These are phyloP conservation scores for Elmis aenea DNA, from an alignment of 2,888 invertebrate genomes.

Conservation along the genomic window DNA sequence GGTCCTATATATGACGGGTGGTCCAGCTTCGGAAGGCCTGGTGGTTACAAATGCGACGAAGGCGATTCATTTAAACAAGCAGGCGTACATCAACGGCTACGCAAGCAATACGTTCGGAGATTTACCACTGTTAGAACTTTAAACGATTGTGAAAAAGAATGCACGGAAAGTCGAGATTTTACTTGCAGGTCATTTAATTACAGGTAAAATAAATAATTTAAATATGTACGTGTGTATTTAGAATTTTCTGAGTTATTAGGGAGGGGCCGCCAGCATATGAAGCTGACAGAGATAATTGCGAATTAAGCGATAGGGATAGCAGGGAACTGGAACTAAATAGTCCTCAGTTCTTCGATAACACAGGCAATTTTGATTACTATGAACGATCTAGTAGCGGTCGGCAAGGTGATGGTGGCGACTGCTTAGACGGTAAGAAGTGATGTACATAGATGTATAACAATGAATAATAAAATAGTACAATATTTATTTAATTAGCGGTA, in stretches of 20 bases:
- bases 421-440: constrained; percentile 78
- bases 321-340: constrained; percentile 79
- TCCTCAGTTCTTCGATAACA: constrained; percentile 77
- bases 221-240: too few relatives aligned
- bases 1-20: constrained; percentile 45
- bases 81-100: constrained; percentile 70
- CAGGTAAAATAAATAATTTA: constrained; percentile 51
- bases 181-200: constrained; percentile 84
- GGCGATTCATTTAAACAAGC: constrained; percentile 78
- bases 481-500: too few relatives aligned
- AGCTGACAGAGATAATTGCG: constrained; percentile 77
- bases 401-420: constrained; percentile 62
- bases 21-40: constrained; percentile 39
- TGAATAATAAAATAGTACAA: too few relatives aligned
- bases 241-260: constrained; percentile 12
- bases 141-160: constrained; percentile 79
- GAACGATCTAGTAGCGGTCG: constrained; percentile 71
- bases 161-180: constrained; percentile 76
- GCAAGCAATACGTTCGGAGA: constrained; percentile 71
- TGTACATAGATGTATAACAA: constrained; percentile 9
- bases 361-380: constrained; percentile 80
- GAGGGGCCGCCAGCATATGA: constrained; percentile 46
- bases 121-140: constrained; percentile 69
- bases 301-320: constrained; percentile 81
- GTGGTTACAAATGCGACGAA: constrained; percentile 68